Percentiles rank a stretch among this genome's conserved stretches.
These are phyloP conservation scores for Yponomeuta malinellus DNA, from an alignment of 2,888 invertebrate genomes.

Conservation along the genomic window DNA sequence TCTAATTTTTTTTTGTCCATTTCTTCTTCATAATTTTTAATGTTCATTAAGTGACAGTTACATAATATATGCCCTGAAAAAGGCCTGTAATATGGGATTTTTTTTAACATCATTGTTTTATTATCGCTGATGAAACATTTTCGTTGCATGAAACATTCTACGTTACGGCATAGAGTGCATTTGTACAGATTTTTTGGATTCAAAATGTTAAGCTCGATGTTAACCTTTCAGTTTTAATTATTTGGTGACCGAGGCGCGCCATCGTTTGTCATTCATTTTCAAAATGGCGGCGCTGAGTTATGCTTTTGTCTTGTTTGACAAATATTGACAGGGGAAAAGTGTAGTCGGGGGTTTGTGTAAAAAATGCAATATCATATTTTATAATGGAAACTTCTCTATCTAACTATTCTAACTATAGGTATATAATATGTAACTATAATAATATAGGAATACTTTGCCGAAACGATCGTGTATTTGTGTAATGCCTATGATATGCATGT, in stretches of 20 bases:
- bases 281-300: slow-evolving; percentile 1
- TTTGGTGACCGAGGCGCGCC: neutral
- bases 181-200: too few species aligned
- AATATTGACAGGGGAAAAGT: slow-evolving; percentile 1
- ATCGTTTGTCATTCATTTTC: neutral
- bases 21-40: too few species aligned
- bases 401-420: neutral
- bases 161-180: too few species aligned
- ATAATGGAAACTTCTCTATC: neutral
- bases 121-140: too few species aligned
- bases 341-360: neutral
- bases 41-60: too few species aligned
- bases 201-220: neutral
- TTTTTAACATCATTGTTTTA: too few species aligned
- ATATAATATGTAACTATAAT: neutral
- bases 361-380: slow-evolving; percentile 1
- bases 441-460: neutral
- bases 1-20: too few species aligned
- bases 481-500: too few species aligned
- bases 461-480: too few species aligned
- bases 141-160: too few species aligned
- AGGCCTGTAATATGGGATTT: too few species aligned
- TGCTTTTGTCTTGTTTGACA: slow-evolving; percentile 1
- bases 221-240: neutral
- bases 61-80: too few species aligned